Percentiles rank a stretch among this genome's conserved stretches.
phyloP scores from a whole-genome alignment of 2,113 vertebrate species.

The Tachysurus vachellii region DNA sequence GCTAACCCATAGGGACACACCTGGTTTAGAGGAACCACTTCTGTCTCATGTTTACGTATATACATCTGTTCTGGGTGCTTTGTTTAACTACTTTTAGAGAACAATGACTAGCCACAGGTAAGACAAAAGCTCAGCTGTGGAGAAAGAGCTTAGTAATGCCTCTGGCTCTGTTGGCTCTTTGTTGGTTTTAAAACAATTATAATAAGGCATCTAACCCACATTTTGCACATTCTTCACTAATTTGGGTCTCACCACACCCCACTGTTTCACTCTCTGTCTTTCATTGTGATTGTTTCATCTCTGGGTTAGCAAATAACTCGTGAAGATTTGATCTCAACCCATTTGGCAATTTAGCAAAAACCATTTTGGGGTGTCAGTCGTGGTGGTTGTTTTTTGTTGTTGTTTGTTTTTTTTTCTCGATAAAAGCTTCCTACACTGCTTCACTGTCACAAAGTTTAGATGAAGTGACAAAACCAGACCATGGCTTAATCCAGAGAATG shows the following conservation, averaged over 20 bases:
- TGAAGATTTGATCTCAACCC: slow-evolving; percentile 44
- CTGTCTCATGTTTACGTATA: slow-evolving; percentile 34
- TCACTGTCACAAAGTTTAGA: slow-evolving; percentile 54
- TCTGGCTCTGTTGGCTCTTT: neutral
- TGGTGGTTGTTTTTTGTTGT: slow-evolving; percentile 7
- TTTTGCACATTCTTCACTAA: slow-evolving; percentile 19
- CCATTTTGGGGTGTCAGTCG: slow-evolving; percentile 3
- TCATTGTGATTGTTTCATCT: slow-evolving; percentile 36
- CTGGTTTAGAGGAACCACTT: slow-evolving; percentile 48
- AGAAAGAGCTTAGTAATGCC: slow-evolving; percentile 32
- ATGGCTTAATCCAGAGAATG: slow-evolving; percentile 64
- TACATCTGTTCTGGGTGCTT: slow-evolving; percentile 19
- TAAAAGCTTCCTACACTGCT: slow-evolving; percentile 58
- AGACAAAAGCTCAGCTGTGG: slow-evolving; percentile 33
- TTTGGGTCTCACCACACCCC: neutral
- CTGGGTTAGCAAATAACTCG: slow-evolving; percentile 34
- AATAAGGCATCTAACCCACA: neutral
- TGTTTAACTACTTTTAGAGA: slow-evolving; percentile 27
- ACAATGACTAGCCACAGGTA: slow-evolving; percentile 39
- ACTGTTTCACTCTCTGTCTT: neutral
- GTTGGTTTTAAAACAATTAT: neutral
- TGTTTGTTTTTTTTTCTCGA: slow-evolving; percentile 56
- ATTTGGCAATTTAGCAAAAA: slow-evolving; percentile 37
- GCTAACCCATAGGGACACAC: slow-evolving; percentile 57
- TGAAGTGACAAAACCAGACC: slow-evolving; percentile 59